Evolutionary conservation across 2,888 invertebrate species (phyloP).

Genomic region (Clunio marinus): DNA sequence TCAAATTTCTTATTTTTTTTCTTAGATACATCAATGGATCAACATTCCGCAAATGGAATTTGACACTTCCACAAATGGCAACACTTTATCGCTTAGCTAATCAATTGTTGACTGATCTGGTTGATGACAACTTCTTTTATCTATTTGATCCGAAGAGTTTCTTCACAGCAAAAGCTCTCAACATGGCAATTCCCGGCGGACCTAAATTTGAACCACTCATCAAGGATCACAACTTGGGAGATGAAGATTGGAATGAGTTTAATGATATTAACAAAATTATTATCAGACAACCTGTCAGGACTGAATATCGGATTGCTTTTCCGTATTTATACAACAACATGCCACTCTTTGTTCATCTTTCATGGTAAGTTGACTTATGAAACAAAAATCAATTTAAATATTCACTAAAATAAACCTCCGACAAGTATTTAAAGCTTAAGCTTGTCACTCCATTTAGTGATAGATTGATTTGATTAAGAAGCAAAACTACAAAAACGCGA

Average conservation of each 20-base stretch:
- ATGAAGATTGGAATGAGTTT: constrained; percentile 99
- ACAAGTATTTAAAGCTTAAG: not conserved
- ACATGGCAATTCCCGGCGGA: constrained; percentile 99
- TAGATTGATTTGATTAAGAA: not conserved
- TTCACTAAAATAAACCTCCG: not conserved
- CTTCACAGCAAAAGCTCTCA: constrained; percentile 98
- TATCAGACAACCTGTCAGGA: constrained; percentile 95
- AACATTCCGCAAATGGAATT: constrained; percentile 94
- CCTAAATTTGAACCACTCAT: constrained; percentile 99
- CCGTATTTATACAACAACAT: constrained; percentile 98
- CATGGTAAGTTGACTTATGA: constrained; percentile 77
- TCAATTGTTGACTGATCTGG: constrained; percentile 94
- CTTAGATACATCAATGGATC: constrained; percentile 85
- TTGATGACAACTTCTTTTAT: constrained; percentile 98
- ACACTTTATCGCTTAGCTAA: constrained; percentile 96
- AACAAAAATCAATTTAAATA: not conserved
- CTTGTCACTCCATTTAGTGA: not conserved
- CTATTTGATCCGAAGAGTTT: constrained; percentile 99
- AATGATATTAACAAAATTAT: constrained; percentile 99
- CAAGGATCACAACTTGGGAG: constrained; percentile 89
- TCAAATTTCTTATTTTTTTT: constrained; percentile 42
- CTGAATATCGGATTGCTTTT: constrained; percentile 98
- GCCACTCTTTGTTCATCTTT: constrained; percentile 96
- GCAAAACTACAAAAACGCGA: constrained; percentile 3
- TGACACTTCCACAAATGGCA: constrained; percentile 95